Evolutionary conservation across 2,113 vertebrate genomes (phyloP).

Genomic region (Aramus guarauna): DNA sequence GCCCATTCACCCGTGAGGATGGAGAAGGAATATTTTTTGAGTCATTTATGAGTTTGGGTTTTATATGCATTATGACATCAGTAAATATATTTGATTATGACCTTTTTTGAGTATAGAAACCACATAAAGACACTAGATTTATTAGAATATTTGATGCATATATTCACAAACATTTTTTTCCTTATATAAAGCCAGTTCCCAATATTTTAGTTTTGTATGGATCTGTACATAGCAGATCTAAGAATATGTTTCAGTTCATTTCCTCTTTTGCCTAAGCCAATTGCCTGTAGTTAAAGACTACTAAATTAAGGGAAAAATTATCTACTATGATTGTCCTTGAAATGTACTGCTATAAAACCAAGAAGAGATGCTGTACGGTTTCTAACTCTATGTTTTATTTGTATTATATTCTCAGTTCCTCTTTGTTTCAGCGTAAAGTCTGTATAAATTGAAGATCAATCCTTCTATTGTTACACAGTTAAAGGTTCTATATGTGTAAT

Average conservation of each 20-base stretch:
- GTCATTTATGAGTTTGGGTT: background rate
- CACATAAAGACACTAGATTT: background rate
- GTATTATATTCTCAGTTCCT: background rate
- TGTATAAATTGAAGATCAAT: background rate
- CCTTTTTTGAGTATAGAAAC: background rate
- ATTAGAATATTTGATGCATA: background rate
- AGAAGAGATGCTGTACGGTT: background rate
- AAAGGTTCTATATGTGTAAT: background rate
- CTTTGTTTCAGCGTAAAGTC: background rate
- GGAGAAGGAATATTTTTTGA: background rate
- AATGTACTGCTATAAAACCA: background rate
- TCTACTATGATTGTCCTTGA: background rate
- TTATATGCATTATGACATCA: background rate
- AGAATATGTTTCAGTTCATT: conserved; percentile 15
- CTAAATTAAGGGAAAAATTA: conserved; percentile 3
- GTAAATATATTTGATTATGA: background rate
- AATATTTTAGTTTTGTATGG: background rate
- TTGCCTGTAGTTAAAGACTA: conserved; percentile 10
- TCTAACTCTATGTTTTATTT: background rate
- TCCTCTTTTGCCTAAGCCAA: background rate
- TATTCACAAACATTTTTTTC: background rate
- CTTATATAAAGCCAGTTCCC: background rate
- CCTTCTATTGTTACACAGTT: background rate
- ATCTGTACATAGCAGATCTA: background rate
- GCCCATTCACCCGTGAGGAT: background rate